A percentile compares a stretch with the other conserved stretches of the same genome.
Evolutionary conservation across 2,888 invertebrate species (phyloP).

Genomic region (Eupelmus urozonus): DNA sequence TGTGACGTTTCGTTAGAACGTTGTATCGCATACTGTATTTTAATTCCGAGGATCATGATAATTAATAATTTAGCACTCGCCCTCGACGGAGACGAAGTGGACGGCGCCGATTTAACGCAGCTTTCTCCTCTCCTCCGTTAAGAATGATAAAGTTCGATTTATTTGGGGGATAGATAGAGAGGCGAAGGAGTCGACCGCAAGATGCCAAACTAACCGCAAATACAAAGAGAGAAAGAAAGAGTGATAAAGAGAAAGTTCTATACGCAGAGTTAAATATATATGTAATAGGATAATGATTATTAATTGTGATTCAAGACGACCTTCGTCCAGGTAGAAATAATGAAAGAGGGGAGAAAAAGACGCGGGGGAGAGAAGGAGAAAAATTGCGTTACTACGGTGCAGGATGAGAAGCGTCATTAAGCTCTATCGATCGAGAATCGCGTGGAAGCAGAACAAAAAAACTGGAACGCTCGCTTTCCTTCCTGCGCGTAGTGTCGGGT

Average conservation of each 20-base stretch:
- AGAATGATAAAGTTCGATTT: conserved; percentile 23
- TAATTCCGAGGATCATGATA: no score
- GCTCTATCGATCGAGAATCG: not conserved
- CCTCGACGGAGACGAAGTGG: not conserved
- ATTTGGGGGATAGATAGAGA: not conserved
- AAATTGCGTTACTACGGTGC: conserved; percentile 25
- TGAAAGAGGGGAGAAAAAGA: not conserved
- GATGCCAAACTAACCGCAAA: conserved; percentile 22
- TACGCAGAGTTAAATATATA: not conserved
- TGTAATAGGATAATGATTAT: not conserved
- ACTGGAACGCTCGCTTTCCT: conserved; percentile 35
- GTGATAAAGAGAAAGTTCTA: not conserved
- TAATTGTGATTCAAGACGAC: not conserved
- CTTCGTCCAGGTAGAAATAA: not conserved
- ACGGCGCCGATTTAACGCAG: conserved; percentile 20
- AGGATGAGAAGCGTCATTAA: not conserved
- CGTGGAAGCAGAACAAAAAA: not conserved
- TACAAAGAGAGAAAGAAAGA: not conserved
- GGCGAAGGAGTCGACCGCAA: conserved; percentile 13
- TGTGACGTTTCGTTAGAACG: conserved; percentile 20
- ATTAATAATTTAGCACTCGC: not conserved
- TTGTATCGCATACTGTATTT: conserved; percentile 18
- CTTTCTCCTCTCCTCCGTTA: conserved; percentile 25
- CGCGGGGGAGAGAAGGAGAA: not conserved
- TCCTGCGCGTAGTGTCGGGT: conserved; percentile 17